These are phyloP conservation scores for Delia radicum DNA, from an alignment of 1,140 invertebrate genomes.

Conservation along the genomic window DNA sequence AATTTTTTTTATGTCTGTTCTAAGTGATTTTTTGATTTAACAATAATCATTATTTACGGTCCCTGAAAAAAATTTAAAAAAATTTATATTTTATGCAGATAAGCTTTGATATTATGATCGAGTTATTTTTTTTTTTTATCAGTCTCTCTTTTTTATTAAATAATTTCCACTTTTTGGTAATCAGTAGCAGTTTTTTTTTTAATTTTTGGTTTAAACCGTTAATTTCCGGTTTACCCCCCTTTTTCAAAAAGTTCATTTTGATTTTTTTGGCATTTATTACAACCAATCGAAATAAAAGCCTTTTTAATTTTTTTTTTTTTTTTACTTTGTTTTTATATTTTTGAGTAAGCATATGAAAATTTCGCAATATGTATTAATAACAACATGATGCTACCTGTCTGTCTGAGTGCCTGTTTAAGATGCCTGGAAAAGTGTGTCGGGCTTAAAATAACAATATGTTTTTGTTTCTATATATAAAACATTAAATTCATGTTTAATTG, in stretches of 20 bases:
- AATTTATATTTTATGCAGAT: constrained; percentile 6
- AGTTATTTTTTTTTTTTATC: too few species aligned
- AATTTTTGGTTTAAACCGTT: constrained; percentile 1
- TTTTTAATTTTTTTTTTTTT: not conserved
- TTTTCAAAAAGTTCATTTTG: not conserved
- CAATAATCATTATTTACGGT: not conserved
- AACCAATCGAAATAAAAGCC: not conserved
- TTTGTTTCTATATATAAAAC: not conserved
- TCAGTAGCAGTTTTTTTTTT: too few species aligned
- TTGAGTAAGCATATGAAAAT: too few species aligned
- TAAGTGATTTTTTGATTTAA: too few species aligned
- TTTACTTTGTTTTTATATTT: too few species aligned
- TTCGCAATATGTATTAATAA: constrained; percentile 1
- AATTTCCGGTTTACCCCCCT: constrained; percentile 3
- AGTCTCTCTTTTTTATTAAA: not conserved
- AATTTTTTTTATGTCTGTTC: too few species aligned
- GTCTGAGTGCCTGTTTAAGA: not conserved
- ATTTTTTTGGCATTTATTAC: not conserved
- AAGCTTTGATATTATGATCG: too few species aligned
- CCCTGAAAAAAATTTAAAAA: too few species aligned
- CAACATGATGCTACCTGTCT: not conserved
- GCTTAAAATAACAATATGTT: not conserved
- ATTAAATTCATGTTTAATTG: constrained; percentile 51
- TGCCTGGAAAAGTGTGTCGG: not conserved
- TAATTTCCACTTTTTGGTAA: too few species aligned